Base-by-base conservation (phyloP, 92 coral and sea anemone genomes). In the Bergia sp. region DNA sequence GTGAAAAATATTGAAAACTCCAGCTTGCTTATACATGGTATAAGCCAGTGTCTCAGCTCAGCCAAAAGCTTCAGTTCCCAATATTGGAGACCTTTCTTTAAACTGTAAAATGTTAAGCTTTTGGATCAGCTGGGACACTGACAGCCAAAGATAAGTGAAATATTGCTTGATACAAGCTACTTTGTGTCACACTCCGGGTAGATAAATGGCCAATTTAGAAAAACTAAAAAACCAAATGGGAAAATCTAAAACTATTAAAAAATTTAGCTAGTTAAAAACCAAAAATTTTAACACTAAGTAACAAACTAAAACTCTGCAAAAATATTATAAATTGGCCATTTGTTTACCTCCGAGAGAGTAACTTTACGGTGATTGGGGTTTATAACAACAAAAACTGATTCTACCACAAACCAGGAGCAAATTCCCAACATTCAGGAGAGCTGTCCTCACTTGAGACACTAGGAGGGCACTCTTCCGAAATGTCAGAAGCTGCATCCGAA, bases 151-250 rank as follows among this genome's bases (percentile, higher is more conserved):
- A 72, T 41, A 69, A 72, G 66, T 84, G 42, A 72, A 36, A 40
- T 13, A 45, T 42, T 71, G 96, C 99, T 92, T 96, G 99, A 96
- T 96, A 91, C 99, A 96, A 95, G 98, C 99, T 96, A 95, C 96
- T 45, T 12, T 39, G 42, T 29, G 79, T 84, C 87, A 45, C 87
- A 36, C 87, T 84, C 87, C 44, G 40, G 72, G 64, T 75, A 84
- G 79, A 84, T 43, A 84, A 71, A 67, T 71, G 79, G 87, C 87
- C 87, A 82, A 67, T 9, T 71, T 84, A 84, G 76, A 23, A 84
- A 67, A 44, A 36, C 2, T 44, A 4, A 67, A 45, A 83, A 71
- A 44, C 23, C 43, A n/a, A 42, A 43, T 43, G 0, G 13, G 1
- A 64, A 21, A 15, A n/a, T 43, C 58, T 65, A 82, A 37, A 40